Percentiles rank a stretch among this genome's conserved stretches.
Evolutionary conservation across 2,888 invertebrate species (phyloP).

Genomic region (Epirrhoe tristata): DNA sequence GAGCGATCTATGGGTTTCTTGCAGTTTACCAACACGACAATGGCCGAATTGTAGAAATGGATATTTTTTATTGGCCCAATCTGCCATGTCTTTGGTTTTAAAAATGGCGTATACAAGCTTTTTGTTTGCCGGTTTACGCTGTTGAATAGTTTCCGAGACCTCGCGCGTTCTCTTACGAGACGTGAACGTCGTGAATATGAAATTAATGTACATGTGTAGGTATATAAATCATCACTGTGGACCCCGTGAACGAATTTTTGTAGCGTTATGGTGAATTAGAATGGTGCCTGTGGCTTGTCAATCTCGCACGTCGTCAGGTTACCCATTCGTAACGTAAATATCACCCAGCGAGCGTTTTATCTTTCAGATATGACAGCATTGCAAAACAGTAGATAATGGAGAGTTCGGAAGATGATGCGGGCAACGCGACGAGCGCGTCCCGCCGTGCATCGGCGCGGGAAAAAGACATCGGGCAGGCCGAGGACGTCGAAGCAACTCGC

Average conservation of each 20-base stretch:
- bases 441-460: slow-evolving; percentile 84
- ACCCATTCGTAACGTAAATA: slow-evolving; percentile 82
- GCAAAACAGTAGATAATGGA: slow-evolving; percentile 85
- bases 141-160: slow-evolving; percentile 80
- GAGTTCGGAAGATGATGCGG: slow-evolving; percentile 85
- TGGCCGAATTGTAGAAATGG: slow-evolving; percentile 83
- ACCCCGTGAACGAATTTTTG: slow-evolving; percentile 79
- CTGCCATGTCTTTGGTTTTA: slow-evolving; percentile 86
- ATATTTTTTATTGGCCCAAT: slow-evolving; percentile 85
- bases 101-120: slow-evolving; percentile 87
- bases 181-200: slow-evolving; percentile 83
- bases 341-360: slow-evolving; percentile 80
- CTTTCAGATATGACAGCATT: slow-evolving; percentile 84
- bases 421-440: slow-evolving; percentile 82
- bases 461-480: slow-evolving; percentile 75
- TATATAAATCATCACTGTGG: slow-evolving; percentile 80
- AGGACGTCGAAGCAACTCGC: slow-evolving; percentile 76
- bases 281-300: slow-evolving; percentile 84
- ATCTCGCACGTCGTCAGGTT: slow-evolving; percentile 84
- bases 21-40: slow-evolving; percentile 86
- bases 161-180: slow-evolving; percentile 72
- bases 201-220: slow-evolving; percentile 84
- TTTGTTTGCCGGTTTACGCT: slow-evolving; percentile 86
- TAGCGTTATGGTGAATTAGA: slow-evolving; percentile 86
- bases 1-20: slow-evolving; percentile 84